Evolutionary conservation across 2,797 vertebrate species (phyloP).

Genomic region (Thunnus albacares): DNA sequence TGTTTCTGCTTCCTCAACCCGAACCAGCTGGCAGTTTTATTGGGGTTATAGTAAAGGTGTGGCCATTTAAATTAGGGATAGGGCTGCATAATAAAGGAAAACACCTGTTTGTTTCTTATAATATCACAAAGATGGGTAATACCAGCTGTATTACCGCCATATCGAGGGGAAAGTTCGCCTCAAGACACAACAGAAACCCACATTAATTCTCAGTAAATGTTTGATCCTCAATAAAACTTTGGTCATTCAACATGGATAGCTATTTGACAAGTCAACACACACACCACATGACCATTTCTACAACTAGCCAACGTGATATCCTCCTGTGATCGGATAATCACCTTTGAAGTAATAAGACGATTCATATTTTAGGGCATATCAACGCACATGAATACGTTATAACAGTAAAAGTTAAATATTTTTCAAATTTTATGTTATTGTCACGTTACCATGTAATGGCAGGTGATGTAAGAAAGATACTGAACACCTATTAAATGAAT

Average conservation of each 20-base stretch:
- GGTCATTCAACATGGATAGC: constrained; percentile 35
- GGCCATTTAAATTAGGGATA: constrained; percentile 37
- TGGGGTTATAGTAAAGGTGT: constrained; percentile 48
- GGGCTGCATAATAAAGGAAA: neutral
- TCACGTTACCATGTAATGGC: neutral
- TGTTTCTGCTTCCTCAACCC: constrained; percentile 45
- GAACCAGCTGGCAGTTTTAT: constrained; percentile 15
- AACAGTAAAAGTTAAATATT: neutral
- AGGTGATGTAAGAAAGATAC: neutral
- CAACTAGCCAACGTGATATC: constrained; percentile 45
- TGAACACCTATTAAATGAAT: neutral
- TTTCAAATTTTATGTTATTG: neutral
- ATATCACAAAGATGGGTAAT: neutral
- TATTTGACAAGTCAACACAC: constrained; percentile 38
- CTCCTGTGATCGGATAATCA: constrained; percentile 16
- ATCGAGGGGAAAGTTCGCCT: neutral
- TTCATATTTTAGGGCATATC: neutral
- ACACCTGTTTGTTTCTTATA: neutral
- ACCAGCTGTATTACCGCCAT: neutral
- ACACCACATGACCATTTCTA: constrained; percentile 63
- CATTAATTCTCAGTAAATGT: constrained; percentile 4
- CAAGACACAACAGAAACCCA: neutral
- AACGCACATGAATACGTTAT: neutral
- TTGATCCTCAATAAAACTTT: constrained; percentile 29
- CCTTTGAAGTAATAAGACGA: constrained; percentile 24